Evolutionary conservation across 2,888 invertebrate genomes (phyloP), one percentile per base, ranked within the genome.

Genomic region (Perizoma flavofasciatum): DNA sequence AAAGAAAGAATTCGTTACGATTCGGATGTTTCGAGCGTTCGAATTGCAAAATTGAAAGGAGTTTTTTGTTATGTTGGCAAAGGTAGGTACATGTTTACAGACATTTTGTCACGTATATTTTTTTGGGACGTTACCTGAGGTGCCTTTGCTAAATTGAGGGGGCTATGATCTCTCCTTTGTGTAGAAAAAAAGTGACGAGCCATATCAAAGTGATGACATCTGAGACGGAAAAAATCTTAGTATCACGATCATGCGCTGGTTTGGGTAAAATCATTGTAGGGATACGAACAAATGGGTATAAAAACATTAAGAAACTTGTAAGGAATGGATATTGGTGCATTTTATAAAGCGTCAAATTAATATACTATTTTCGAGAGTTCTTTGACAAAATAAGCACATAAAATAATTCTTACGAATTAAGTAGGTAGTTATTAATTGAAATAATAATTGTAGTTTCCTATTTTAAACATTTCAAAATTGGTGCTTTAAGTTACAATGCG

Each of bases 31-130:
- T 79, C 72, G 65, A 73, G 72, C 73, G 77, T 82, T 82, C 77
- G 74, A 69, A 79, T 80, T 82, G 82, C 79, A 73, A 77, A 83
- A 81, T 84, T 82, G 72, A 73, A 83, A 76, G 77, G 77, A 63
- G 55, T 76, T 74, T 82, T 85, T 78, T 79, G 71, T 73, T 72
- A 72, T 76, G 78, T 77, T 79, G 75, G 79, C 73, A 74, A 79
- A 75, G 79, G 81, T 84, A 89, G 91, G 90, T 90, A 92, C 87
- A 85, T 92, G 91, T 91, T 91, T 91, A 88, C 89, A 81, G 86
- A 87, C 90, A 90, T 91, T 91, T 89, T 90, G 90, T 92, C 91
- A 92, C 91, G 91, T 91, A 82, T 83, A 73, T 83, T 88, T 86
- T 87, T 88, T 74, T 72, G 55, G 65, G 60, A 63, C 71, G 79